These are phyloP conservation scores for Leptothorax acervorum DNA, from an alignment of 2,888 invertebrate species.

Conservation along the genomic window DNA sequence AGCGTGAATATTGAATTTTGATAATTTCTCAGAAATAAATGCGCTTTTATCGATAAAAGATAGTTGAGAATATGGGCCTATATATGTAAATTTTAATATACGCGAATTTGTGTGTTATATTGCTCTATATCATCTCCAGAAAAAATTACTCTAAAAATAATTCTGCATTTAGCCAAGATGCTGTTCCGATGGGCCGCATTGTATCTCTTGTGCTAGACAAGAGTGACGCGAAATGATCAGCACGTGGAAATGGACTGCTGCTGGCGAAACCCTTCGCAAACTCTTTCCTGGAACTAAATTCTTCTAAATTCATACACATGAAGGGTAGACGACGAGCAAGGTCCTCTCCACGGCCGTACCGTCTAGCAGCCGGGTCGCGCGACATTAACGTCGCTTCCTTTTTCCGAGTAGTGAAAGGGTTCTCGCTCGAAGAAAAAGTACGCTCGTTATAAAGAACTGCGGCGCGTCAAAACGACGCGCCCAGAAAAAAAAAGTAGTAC, in stretches of 20 bases:
- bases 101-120: neutral
- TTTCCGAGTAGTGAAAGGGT: slow-evolving; percentile 39
- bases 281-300: slow-evolving; percentile 58
- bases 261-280: slow-evolving; percentile 51
- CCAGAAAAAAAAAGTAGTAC: neutral
- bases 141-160: neutral
- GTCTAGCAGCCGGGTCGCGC: slow-evolving; percentile 65
- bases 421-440: slow-evolving; percentile 40
- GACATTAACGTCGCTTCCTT: slow-evolving; percentile 70
- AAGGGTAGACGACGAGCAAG: slow-evolving; percentile 69
- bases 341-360: slow-evolving; percentile 61
- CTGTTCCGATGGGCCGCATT: neutral
- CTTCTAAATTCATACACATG: slow-evolving; percentile 70
- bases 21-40: no score
- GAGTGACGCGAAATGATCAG: slow-evolving; percentile 18
- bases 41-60: no score
- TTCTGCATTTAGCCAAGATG: neutral
- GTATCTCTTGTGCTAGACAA: neutral
- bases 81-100: no score
- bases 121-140: neutral
- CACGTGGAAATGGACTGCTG: slow-evolving; percentile 42
- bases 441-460: slow-evolving; percentile 24
- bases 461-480: neutral
- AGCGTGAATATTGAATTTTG: no score
- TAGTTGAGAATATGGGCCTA: no score